Evolutionary conservation across 2,113 vertebrate species (phyloP), one percentile per base, ranked within the genome.

Genomic region (Alouatta palliata): DNA sequence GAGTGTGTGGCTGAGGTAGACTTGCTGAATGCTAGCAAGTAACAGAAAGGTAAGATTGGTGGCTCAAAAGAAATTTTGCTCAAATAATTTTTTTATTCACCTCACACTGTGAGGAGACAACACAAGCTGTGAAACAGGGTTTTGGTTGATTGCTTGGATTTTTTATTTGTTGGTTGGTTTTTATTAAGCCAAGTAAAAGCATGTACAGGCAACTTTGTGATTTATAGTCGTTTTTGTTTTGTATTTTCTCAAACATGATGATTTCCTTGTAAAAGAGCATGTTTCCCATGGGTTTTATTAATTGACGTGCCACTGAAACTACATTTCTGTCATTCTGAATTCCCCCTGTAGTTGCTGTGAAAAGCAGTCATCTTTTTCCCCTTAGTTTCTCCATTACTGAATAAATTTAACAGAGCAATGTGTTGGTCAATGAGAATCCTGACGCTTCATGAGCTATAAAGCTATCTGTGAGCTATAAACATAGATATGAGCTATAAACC

Each of bases 161-260:
- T 97, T 75, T 90, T 92, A 49, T 88, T 95, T 66, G 54, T 86
- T 90, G 52, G 16, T 6, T 66, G 14, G 40, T 71, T 52, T 56
- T 11, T 6, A 37, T 52, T 25, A 52, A 93, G 87, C 80, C 58
- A 70, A 87, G 47, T 73, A 73, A 97, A 93, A 93, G 61, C 56
- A 81, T 19, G 2, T 95, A 71, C 8, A 87, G 43, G 75, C 91
- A 87, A 81, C 90, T 95, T 83, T 21, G 79, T 97, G 95, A 93
- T 97, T 97, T 97, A 96, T 76, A 94, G 95, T 95, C 56, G 17
- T 71, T 97, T 92, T 97, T 68, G 52, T 71, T 96, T 94, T 89
- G 47, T 83, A 58, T 96, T 97, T 97, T 94, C 96, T 97, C 91
- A 87, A 95, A 84, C 80, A 90, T 47, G 91, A 82, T 86, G 95